Conservation (phyloP, 2,888 invertebrate genomes). For the Atrina japonica region DNA sequence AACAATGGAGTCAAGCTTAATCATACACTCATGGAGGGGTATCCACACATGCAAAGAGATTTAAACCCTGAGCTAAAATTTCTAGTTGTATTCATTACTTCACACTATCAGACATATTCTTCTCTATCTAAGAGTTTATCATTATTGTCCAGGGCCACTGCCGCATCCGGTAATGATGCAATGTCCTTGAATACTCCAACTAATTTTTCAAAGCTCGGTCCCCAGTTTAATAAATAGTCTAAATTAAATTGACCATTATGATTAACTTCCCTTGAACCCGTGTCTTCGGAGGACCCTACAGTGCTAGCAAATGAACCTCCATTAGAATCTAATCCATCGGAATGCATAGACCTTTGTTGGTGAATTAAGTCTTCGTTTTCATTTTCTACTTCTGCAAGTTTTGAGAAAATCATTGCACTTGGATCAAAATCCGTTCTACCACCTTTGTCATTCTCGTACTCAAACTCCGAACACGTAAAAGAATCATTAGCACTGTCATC, state of each 20-base stretch:
- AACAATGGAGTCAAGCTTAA: no score
- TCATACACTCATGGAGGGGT: no score
- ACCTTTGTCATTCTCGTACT: slow-evolving; percentile 89
- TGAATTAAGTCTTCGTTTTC: slow-evolving; percentile 71
- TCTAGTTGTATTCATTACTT: background rate
- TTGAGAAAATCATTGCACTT: slow-evolving; percentile 84
- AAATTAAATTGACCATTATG: slow-evolving; percentile 87
- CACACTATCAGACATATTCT: slow-evolving; percentile 69
- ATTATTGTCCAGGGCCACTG: slow-evolving; percentile 50
- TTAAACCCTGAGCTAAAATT: slow-evolving; percentile 12
- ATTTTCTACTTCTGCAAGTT: slow-evolving; percentile 80
- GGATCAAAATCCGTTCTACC: slow-evolving; percentile 70
- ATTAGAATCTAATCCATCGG: slow-evolving; percentile 96
- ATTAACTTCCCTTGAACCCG: slow-evolving; percentile 45
- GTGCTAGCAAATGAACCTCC: slow-evolving; percentile 93
- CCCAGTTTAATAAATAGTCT: slow-evolving; percentile 97
- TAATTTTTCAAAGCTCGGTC: slow-evolving; percentile 96
- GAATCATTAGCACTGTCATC: slow-evolving; percentile 97
- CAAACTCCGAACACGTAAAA: slow-evolving; percentile 98
- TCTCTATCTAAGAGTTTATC: slow-evolving; percentile 60
- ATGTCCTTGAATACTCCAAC: slow-evolving; percentile 98
- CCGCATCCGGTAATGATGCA: slow-evolving; percentile 92
- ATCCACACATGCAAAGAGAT: no score
- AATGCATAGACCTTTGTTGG: slow-evolving; percentile 81
- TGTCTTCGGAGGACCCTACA: slow-evolving; percentile 93